Evolutionary conservation across 2,797 vertebrate genomes (phyloP).

Genomic region (Sebastes nivosus): DNA sequence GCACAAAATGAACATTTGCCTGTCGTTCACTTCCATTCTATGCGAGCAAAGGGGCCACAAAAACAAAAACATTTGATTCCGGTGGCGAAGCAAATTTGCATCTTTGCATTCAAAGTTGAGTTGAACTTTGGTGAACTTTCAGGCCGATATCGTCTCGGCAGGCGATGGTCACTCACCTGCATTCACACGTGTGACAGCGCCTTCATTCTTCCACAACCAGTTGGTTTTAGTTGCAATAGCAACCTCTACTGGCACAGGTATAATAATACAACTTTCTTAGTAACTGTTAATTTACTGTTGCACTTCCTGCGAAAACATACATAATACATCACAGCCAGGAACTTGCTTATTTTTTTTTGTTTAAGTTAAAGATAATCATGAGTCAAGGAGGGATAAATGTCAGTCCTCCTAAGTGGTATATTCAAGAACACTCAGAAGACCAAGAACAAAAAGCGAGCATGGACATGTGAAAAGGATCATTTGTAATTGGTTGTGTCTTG

Average conservation of each 20-base stretch:
- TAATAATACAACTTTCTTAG: not conserved
- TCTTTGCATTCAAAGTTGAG: no score
- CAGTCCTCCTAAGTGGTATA: not conserved
- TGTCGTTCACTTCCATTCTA: no score
- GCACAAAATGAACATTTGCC: no score
- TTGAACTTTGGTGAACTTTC: no score
- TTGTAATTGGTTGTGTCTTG: not conserved
- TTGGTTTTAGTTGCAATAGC: not conserved
- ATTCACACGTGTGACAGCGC: rapidly evolving
- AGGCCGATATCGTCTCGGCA: no score
- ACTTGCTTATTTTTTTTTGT: not conserved
- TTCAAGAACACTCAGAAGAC: not conserved
- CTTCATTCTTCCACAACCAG: not conserved
- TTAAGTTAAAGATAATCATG: not conserved
- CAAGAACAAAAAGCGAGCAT: not conserved
- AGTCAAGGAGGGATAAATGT: not conserved
- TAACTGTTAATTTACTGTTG: not conserved
- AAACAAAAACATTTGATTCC: no score
- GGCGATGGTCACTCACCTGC: no score
- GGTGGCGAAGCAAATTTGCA: no score
- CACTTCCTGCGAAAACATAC: not conserved
- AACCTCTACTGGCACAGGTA: no score
- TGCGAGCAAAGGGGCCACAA: no score
- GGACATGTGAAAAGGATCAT: not conserved
- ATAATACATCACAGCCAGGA: not conserved